Evolutionary conservation across 2,113 vertebrate species (phyloP).

Genomic region (Taurulus bubalis): DNA sequence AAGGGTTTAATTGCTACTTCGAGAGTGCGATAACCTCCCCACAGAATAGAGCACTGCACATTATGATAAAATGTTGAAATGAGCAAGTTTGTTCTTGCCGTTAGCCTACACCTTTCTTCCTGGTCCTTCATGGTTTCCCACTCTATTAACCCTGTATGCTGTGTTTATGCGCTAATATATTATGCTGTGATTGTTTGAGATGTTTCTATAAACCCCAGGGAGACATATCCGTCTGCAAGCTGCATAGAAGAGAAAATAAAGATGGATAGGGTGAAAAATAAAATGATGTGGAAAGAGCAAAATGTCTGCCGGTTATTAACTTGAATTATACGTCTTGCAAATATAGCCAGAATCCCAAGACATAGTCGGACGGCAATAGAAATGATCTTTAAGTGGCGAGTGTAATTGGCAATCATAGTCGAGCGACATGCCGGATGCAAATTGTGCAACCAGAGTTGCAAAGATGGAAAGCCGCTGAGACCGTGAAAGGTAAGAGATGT

Average conservation of each 20-base stretch:
- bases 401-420: background rate
- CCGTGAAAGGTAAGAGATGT: constrained; percentile 28
- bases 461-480: constrained; percentile 2
- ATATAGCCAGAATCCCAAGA: background rate
- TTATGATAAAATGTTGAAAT: background rate
- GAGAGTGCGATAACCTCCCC: background rate
- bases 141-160: constrained; percentile 24
- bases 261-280: background rate
- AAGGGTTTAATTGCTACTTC: background rate
- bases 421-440: constrained; percentile 14
- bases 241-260: background rate
- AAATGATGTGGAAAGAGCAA: background rate
- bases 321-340: background rate
- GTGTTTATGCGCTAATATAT: constrained; percentile 2
- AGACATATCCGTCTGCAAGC: background rate
- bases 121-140: constrained; percentile 10
- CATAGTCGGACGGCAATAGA: background rate
- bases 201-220: constrained; percentile 1
- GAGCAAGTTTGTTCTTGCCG: background rate
- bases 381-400: background rate
- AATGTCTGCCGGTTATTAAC: constrained; percentile 17
- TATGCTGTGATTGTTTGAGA: constrained; percentile 11
- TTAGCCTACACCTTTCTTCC: background rate
- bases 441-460: background rate
- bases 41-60: background rate